Percentiles rank a stretch among this genome's conserved stretches.
These are phyloP conservation scores for Linhomoeus sp. DNA, from an alignment of 2,888 invertebrate genomes.

Conservation along the genomic window DNA sequence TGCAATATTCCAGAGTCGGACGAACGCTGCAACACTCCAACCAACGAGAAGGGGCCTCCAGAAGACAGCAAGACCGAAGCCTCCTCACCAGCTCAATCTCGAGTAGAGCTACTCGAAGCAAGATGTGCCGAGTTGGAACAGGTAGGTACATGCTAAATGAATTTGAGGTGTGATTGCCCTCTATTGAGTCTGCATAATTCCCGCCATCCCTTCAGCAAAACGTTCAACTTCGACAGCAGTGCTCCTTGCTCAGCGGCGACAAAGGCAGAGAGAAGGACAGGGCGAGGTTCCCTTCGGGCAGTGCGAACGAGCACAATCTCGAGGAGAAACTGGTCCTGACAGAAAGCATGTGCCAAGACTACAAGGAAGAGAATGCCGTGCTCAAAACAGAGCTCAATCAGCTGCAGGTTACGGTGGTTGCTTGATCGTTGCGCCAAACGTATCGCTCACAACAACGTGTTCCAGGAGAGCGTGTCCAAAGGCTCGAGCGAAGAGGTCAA, in stretches of 20 bases:
- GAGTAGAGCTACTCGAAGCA: conserved; percentile 7
- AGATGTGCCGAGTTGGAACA: conserved; percentile 7
- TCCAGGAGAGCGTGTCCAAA: conserved; percentile 13
- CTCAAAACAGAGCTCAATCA: conserved; percentile 50
- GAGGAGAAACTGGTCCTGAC: conserved; percentile 15
- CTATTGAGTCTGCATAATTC: no score
- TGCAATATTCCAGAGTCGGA: neutral
- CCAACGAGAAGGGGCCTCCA: no score
- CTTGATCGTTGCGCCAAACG: neutral
- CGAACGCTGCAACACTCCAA: no score
- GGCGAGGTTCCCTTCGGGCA: conserved; percentile 34
- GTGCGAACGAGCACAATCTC: conserved; percentile 44
- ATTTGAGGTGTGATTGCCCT: neutral
- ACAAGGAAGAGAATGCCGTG: conserved; percentile 52
- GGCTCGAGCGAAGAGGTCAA: conserved; percentile 33
- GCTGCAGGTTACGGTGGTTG: conserved; percentile 29
- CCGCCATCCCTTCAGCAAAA: neutral
- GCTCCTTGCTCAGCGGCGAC: conserved; percentile 14
- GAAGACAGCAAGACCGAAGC: neutral
- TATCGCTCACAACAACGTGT: conserved; percentile 7
- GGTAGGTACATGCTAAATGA: no score
- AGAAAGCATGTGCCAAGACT: conserved; percentile 15
- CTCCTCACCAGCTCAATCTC: neutral
- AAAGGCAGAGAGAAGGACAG: conserved; percentile 22
- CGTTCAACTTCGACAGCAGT: neutral